A percentile compares a stretch with the other conserved stretches of the same genome.
These are phyloP conservation scores for Nephotettix cincticeps DNA, from an alignment of 1,140 invertebrate species.

Conservation along the genomic window DNA sequence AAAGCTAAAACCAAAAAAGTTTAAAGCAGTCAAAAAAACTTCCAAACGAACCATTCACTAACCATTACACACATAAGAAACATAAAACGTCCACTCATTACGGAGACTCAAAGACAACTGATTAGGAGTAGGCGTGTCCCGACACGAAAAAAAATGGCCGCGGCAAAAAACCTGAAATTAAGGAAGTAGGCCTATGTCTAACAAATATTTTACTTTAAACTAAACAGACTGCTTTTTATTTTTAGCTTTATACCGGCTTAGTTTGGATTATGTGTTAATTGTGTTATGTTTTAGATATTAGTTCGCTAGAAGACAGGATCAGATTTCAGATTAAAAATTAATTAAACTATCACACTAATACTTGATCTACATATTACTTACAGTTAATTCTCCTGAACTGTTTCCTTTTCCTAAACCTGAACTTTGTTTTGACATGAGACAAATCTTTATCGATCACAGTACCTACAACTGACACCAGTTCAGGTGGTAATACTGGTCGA, in stretches of 20 bases:
- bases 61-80: no score
- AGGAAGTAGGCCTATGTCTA: not conserved
- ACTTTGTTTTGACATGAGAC: conserved; percentile 70
- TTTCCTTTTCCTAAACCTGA: conserved; percentile 37
- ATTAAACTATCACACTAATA: not conserved
- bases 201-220: not conserved
- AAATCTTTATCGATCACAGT: conserved; percentile 90
- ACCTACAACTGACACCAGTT: conserved; percentile 73
- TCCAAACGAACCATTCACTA: no score
- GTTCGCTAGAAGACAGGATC: no score
- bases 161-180: no score
- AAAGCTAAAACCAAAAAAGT: no score
- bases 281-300: no score
- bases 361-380: conserved; percentile 20
- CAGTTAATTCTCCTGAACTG: conserved; percentile 39
- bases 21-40: no score
- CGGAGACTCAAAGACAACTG: no score
- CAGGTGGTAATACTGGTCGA: conserved; percentile 72
- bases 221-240: not conserved
- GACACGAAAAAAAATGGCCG: not conserved
- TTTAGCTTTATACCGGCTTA: not conserved
- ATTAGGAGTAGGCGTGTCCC: no score
- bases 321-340: not conserved
- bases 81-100: no score
- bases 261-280: no score